phyloP scores from a whole-genome alignment of 2,113 vertebrate species.

The Cyphomyrus plagiostoma region DNA sequence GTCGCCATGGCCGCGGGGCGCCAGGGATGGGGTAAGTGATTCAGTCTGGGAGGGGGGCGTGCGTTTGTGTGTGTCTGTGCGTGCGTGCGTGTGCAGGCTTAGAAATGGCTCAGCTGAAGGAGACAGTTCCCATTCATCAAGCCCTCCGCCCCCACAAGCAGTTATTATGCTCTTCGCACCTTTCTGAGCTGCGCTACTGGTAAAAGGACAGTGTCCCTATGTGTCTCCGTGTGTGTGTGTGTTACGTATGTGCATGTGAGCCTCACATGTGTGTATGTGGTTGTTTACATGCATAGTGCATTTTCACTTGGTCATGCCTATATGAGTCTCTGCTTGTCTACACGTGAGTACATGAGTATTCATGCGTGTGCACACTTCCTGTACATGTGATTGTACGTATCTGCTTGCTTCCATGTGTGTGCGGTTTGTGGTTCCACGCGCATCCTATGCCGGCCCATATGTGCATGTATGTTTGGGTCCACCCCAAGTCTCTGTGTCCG shows the following conservation, averaged over 20 bases:
- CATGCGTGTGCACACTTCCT: background rate
- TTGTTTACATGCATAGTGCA: background rate
- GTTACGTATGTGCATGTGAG: background rate
- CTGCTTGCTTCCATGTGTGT: background rate
- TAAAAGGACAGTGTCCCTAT: background rate
- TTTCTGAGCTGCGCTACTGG: background rate
- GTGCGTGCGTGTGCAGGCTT: background rate
- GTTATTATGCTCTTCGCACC: background rate
- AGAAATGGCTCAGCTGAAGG: background rate
- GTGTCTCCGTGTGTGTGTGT: background rate
- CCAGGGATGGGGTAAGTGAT: slow-evolving; percentile 15
- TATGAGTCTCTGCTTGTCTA: background rate
- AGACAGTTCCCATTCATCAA: slow-evolving; percentile 3
- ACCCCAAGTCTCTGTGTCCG: background rate
- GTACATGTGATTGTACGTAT: background rate
- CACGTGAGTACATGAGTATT: background rate
- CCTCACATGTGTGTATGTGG: background rate
- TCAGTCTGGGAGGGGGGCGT: background rate
- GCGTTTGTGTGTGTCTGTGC: background rate
- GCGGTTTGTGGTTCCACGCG: background rate
- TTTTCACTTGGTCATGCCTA: background rate
- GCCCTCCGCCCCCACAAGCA: background rate
- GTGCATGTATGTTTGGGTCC: background rate
- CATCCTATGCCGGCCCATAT: background rate
- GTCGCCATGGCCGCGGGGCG: slow-evolving; percentile 15